Evolutionary conservation across 2,797 vertebrate genomes (phyloP).

Genomic region (Melanotaenia parkinsoni): DNA sequence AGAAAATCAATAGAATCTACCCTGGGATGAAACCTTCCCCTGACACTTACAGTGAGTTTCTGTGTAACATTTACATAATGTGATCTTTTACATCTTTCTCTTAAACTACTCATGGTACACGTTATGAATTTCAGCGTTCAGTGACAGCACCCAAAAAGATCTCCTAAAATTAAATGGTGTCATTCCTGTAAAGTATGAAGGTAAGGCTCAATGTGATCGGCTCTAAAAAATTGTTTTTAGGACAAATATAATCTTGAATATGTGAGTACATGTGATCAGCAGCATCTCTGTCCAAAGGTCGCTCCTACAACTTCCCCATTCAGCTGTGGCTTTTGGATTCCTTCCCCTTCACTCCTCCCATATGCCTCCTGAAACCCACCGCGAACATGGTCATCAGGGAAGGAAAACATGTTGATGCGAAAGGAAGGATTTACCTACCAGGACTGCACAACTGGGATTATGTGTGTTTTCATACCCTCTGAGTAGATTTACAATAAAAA

Average conservation of each 20-base stretch:
- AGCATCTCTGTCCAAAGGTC: conserved; percentile 75
- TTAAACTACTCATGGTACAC: neutral
- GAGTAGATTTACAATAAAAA: neutral
- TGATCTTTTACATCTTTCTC: neutral
- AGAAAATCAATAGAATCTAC: conserved; percentile 83
- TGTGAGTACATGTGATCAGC: conserved; percentile 5
- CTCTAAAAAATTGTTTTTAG: neutral
- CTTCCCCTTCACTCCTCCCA: conserved; percentile 94
- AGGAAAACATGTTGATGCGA: conserved; percentile 91
- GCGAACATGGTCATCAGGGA: conserved; percentile 91
- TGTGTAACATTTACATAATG: neutral
- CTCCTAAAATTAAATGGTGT: conserved; percentile 91
- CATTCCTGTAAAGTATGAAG: conserved; percentile 89
- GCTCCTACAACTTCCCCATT: conserved; percentile 92
- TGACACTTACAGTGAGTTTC: conserved; percentile 90
- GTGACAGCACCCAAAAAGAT: conserved; percentile 91
- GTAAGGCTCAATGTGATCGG: conserved; percentile 70
- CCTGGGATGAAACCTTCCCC: conserved; percentile 85
- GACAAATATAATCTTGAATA: neutral
- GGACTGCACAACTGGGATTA: conserved; percentile 94
- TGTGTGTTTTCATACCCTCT: conserved; percentile 77
- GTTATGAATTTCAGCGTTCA: conserved; percentile 85
- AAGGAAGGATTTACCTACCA: conserved; percentile 90
- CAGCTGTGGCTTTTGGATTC: conserved; percentile 95
- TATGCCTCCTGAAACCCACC: conserved; percentile 93